These are phyloP conservation scores for Hippolais icterina DNA, from an alignment of 2,113 vertebrate species.

Conservation along the genomic window DNA sequence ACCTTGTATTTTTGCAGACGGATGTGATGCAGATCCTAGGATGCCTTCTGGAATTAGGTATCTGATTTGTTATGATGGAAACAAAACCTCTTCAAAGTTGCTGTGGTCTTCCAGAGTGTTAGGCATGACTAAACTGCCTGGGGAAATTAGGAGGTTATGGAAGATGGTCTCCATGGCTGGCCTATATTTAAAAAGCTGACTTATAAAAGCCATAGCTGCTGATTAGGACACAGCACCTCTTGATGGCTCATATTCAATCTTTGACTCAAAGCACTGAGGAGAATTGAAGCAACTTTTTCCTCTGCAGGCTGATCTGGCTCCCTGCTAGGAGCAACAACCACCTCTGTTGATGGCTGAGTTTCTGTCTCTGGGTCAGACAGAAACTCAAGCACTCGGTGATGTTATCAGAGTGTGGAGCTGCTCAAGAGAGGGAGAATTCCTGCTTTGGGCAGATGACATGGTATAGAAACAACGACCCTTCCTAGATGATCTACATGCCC, in stretches of 20 bases:
- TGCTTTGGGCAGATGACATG: neutral
- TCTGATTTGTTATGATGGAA: neutral
- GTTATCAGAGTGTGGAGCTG: neutral
- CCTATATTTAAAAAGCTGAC: neutral
- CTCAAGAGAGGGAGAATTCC: neutral
- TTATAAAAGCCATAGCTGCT: neutral
- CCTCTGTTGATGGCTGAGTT: neutral
- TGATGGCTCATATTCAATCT: neutral
- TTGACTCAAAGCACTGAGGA: neutral
- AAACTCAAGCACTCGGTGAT: neutral
- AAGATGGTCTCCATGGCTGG: neutral
- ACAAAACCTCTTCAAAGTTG: neutral
- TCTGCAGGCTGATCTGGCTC: neutral
- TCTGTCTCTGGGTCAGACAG: neutral
- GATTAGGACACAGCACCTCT: neutral
- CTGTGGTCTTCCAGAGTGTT: neutral
- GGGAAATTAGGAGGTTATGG: neutral
- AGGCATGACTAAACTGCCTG: neutral
- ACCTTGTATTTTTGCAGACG: neutral
- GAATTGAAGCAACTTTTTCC: neutral
- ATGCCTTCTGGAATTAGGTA: neutral
- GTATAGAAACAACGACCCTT: neutral
- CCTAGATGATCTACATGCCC: neutral
- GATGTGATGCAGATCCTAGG: neutral
- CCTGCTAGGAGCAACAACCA: neutral